Evolutionary conservation across 2,113 vertebrate genomes (phyloP), one percentile per base, ranked within the genome.

Genomic region (Ramphastos sulfuratus): DNA sequence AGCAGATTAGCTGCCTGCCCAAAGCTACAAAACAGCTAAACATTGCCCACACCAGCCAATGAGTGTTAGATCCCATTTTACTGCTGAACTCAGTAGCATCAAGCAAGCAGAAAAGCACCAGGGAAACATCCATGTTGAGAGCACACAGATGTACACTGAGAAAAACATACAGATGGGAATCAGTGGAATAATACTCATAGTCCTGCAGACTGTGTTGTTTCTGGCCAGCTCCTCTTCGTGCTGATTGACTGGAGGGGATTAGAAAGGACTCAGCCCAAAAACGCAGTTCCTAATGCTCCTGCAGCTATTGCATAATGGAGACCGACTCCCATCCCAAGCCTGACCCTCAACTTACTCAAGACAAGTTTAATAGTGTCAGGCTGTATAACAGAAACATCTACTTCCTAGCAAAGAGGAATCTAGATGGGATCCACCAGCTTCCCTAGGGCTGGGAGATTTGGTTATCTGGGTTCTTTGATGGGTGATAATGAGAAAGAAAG

Each of bases 241-340:
- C 82, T 90, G 87, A 94, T 83, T 91, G 90, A 94, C 70, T 81
- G 70, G 73, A 86, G 73, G 61, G 93, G 90, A 97, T 96, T 94
- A 93, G 73, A 70, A 78, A 50, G 82, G 66, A 84, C 85, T 86
- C 91, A 90, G 81, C 79, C 84, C 96, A 82, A 85, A 87, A 94
- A 84, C 46, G 69, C 89, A 88, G 83, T 1, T 92, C 86, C 69
- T 94, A 79, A 95, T 79, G 70, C 73, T 87, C 71, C 84, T 94
- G 91, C 83, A 85, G 93, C 75, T 79, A 92, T 95, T 96, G 94
- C 95, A 64, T 95, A 94, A 94, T 5, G 1, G 30, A 77, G 86
- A 86, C 82, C 5, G 2, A 71, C 77, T 66, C 81, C 91, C 1
- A 2, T 61, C 87, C 87, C 35, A 9, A 87, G 74, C 73, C 79